These are phyloP conservation scores for Rhagonycha fulva DNA, from an alignment of 2,888 invertebrate genomes.

Conservation along the genomic window DNA sequence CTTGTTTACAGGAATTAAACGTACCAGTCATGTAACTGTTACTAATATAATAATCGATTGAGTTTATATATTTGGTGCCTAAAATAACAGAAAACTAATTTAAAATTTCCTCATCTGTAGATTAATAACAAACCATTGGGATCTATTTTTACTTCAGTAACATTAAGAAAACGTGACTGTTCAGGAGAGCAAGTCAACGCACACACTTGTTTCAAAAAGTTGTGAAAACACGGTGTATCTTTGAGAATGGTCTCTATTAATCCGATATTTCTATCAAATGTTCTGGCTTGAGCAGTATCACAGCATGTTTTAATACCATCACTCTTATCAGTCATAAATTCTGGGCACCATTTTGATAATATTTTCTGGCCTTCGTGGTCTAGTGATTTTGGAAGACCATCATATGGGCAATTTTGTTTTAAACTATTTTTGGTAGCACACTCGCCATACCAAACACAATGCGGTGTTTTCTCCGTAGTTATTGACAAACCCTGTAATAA, in stretches of 20 bases:
- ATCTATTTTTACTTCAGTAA: conserved; percentile 52
- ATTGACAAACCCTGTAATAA: not conserved
- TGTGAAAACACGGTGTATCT: conserved; percentile 73
- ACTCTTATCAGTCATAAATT: conserved; percentile 55
- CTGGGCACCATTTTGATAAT: conserved; percentile 68
- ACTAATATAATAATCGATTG: conserved; percentile 72
- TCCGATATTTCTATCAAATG: conserved; percentile 62
- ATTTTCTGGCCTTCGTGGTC: conserved; percentile 54
- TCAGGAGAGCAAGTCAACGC: conserved; percentile 79
- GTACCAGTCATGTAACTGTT: conserved; percentile 71
- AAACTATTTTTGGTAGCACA: conserved; percentile 57
- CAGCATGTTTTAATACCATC: conserved; percentile 65
- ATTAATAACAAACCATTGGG: conserved; percentile 19
- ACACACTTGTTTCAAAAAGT: conserved; percentile 83
- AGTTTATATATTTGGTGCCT: conserved; percentile 61
- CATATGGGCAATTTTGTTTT: conserved; percentile 63
- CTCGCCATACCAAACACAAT: conserved; percentile 76
- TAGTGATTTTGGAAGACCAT: conserved; percentile 63
- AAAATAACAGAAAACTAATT: conserved; percentile 30
- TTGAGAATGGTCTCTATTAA: conserved; percentile 68
- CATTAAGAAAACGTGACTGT: conserved; percentile 75
- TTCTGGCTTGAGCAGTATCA: conserved; percentile 64
- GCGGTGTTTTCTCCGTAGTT: conserved; percentile 45
- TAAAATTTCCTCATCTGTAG: not conserved
- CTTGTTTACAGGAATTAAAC: conserved; percentile 82